Evolutionary conservation across 53 echinoderm and acorn worm species (phyloP), one percentile per base, ranked within the genome.

Genomic region (Arbacia lixula): DNA sequence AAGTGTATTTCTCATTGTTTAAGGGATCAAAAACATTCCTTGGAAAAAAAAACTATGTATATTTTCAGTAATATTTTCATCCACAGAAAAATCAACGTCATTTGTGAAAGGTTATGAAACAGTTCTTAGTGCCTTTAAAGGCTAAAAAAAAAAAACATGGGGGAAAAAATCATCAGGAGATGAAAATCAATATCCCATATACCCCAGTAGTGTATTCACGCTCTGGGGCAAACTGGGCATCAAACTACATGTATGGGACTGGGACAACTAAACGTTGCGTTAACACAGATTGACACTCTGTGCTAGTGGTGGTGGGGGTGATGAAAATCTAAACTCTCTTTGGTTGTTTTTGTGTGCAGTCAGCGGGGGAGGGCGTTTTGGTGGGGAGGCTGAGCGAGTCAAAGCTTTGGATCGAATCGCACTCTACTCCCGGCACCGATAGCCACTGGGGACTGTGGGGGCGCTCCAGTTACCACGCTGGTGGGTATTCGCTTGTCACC

Each of bases 331-430:
- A n/a, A n/a, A n/a, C n/a, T n/a, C n/a, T n/a, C n/a, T n/a, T n/a
- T n/a, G n/a, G n/a, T n/a, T n/a, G n/a, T n/a, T n/a, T n/a, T n/a
- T n/a, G n/a, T n/a, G n/a, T n/a, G n/a, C n/a, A n/a, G n/a, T n/a
- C n/a, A n/a, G n/a, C n/a, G 71, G 71, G 42, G 71, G 71, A 71
- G 71, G 71, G 71, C 41, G 42, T 71, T 71, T 41, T 71, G 46
- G 43, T 40, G 24, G 46, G 41, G 43, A 24, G 24, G 50, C 14
- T 71, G 71, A 19, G 28, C 43, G 50, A 49, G 28, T n/a, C n/a
- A n/a, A n/a, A n/a, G n/a, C n/a, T n/a, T n/a, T n/a, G n/a, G n/a
- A n/a, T n/a, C n/a, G n/a, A n/a, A n/a, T n/a, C n/a, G n/a, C n/a
- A n/a, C 57, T 17, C 57, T 46, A 10, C 8, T 14, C 46, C 8